These are phyloP conservation scores for Coleophora deauratella DNA, from an alignment of 2,888 invertebrate genomes.

Conservation along the genomic window DNA sequence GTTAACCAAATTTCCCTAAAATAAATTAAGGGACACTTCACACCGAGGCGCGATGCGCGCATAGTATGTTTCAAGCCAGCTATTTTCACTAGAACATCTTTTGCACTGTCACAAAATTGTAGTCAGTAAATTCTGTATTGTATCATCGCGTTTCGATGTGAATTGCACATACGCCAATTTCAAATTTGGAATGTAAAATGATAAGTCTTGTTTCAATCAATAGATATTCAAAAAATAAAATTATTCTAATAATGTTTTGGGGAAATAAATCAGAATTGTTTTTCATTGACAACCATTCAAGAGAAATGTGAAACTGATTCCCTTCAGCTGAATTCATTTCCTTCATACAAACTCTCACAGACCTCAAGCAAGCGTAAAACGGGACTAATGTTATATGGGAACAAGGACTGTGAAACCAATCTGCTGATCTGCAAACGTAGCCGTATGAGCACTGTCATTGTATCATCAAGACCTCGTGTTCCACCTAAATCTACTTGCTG, in stretches of 20 bases:
- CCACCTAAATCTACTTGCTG: constrained; percentile 75
- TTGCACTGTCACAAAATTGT: too few relatives aligned
- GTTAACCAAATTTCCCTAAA: too few relatives aligned
- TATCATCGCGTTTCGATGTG: too few relatives aligned
- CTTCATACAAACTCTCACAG: constrained; percentile 89
- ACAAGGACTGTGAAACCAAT: constrained; percentile 86
- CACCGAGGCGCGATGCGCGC: too few relatives aligned
- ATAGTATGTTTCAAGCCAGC: too few relatives aligned
- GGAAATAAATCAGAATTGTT: neutral
- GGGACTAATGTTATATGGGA: constrained; percentile 93
- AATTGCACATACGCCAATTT: constrained; percentile 9
- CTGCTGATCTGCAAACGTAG: constrained; percentile 86
- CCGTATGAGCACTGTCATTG: constrained; percentile 87
- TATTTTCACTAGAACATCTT: too few relatives aligned
- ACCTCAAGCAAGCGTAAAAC: constrained; percentile 87
- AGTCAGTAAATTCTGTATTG: too few relatives aligned
- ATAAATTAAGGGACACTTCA: too few relatives aligned
- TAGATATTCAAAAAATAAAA: neutral
- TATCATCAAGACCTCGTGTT: constrained; percentile 80
- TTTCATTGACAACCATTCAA: neutral
- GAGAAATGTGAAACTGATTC: neutral
- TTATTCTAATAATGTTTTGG: neutral
- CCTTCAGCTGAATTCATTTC: constrained; percentile 83
- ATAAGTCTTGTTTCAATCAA: constrained; percentile 39
- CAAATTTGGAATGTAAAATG: constrained; percentile 40